Evolutionary conservation across 2,888 invertebrate genomes (phyloP), one percentile per base, ranked within the genome.

Genomic region (Chesias legatella): DNA sequence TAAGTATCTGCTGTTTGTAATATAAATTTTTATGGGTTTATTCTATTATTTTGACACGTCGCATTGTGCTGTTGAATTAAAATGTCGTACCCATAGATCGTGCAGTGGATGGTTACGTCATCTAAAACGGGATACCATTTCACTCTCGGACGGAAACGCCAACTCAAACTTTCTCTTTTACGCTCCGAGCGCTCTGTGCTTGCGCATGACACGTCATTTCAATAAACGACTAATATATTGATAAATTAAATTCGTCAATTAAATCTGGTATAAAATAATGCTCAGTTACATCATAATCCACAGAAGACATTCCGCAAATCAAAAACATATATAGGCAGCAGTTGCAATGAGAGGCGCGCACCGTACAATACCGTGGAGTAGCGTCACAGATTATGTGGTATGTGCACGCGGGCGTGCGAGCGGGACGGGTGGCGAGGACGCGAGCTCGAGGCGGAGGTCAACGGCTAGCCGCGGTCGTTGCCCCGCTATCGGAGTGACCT

Each of bases 401-500:
- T n/a, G n/a, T n/a, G 40, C 28, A 35, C 66, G 73, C 62, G 64
- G 64, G 73, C 62, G 81, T 57, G 71, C 43, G 77, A 83, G 72
- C 54, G 77, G 63, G 84, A 85, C 56, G 56, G 73, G 64, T 54
- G 76, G 59, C 79, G 80, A 83, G 82, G 83, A 81, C 83, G 83
- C 80, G 77, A 67, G 76, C 75, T 76, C 74, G 70, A 73, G 45
- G 76, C 86, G 86, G 88, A 89, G 89, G 89, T 89, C 89, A 88
- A 88, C 88, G 89, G 85, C 89, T 88, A 88, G 84, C 85, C 81
- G 88, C 88, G 89, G 88, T 88, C 88, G 88, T 88, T 88, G 88
- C 88, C 88, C 88, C 78, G 86, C 86, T 88, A 88, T 88, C 88
- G 86, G 79, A 88, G 85, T 88, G 88, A 88, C 88, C 89, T 88